These are phyloP conservation scores for Hyposoter didymator DNA, from an alignment of 2,888 invertebrate species.

Conservation along the genomic window DNA sequence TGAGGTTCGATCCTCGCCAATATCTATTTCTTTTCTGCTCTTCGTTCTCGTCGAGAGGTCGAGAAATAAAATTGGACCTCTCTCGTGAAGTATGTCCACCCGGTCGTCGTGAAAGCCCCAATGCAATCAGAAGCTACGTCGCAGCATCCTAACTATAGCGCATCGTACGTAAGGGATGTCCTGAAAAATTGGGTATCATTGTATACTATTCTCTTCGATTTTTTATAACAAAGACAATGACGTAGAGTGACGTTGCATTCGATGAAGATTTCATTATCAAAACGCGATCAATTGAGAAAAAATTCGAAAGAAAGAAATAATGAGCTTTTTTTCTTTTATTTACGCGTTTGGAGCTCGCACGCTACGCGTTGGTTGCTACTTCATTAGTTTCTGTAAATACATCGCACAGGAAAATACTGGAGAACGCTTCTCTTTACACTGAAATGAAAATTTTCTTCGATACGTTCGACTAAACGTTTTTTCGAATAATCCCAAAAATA, in stretches of 20 bases:
- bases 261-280: background rate
- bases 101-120: conserved; percentile 64
- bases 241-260: background rate
- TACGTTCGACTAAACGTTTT: no score
- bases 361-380: background rate
- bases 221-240: background rate
- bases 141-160: conserved; percentile 27
- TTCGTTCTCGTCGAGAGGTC: conserved; percentile 56
- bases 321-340: no score
- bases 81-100: conserved; percentile 66
- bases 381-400: background rate
- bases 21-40: conserved; percentile 8
- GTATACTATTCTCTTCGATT: background rate
- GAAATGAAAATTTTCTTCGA: no score
- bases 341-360: no score
- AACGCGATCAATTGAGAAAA: background rate
- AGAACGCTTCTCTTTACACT: background rate
- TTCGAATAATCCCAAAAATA: no score
- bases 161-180: conserved; percentile 6
- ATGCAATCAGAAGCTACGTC: conserved; percentile 67
- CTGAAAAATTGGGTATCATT: background rate
- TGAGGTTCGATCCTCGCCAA: conserved; percentile 27
- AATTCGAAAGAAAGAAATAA: background rate
- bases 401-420: background rate
- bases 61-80: conserved; percentile 68